Evolutionary conservation across 2,797 vertebrate species (phyloP).

Genomic region (Cygnus olor): DNA sequence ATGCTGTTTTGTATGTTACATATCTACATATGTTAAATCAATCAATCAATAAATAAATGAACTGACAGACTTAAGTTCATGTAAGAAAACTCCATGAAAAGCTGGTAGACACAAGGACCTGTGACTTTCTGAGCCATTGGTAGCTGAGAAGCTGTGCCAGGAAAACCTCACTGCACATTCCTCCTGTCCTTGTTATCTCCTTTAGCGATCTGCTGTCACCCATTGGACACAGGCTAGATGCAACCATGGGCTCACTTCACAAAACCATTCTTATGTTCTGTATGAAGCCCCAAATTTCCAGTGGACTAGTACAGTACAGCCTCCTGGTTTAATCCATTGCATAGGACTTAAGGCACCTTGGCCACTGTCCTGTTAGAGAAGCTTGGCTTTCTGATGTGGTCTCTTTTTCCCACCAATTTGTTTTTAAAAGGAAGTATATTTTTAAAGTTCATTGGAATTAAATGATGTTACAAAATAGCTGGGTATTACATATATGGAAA

Average conservation of each 20-base stretch:
- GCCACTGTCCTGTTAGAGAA: background rate
- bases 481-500: slow-evolving; percentile 28
- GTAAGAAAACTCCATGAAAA: background rate
- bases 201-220: background rate
- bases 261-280: background rate
- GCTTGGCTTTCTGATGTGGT: background rate
- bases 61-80: background rate
- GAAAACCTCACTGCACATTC: background rate
- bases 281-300: background rate
- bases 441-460: slow-evolving; percentile 12
- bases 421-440: background rate
- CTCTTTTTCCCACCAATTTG: background rate
- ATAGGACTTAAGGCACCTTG: background rate
- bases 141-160: background rate
- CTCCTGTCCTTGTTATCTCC: background rate
- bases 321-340: background rate
- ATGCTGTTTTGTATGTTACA: background rate
- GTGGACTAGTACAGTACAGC: background rate
- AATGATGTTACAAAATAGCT: background rate
- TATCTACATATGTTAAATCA: background rate
- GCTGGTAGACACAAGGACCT: background rate
- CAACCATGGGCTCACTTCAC: background rate
- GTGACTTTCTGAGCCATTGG: background rate
- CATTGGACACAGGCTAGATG: background rate
- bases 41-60: too few species aligned